A percentile compares a stretch with the other conserved stretches of the same genome.
These are phyloP conservation scores for Plectrocnemia conspersa DNA, from an alignment of 1,140 invertebrate genomes.

Conservation along the genomic window DNA sequence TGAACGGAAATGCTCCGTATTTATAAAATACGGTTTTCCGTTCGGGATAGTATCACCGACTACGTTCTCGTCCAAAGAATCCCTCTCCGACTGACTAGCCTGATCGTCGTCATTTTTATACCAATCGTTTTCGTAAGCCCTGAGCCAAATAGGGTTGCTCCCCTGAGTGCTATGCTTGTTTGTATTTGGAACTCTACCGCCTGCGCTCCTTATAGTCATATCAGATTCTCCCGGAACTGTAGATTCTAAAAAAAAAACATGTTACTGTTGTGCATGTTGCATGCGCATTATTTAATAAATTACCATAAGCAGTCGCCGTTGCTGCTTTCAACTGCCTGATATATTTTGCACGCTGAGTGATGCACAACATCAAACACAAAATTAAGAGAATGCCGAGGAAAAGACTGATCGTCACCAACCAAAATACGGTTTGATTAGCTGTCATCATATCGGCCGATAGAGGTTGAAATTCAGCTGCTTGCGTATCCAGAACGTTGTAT, in stretches of 20 bases:
- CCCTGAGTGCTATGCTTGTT: constrained; percentile 92
- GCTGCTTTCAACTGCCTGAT: constrained; percentile 86
- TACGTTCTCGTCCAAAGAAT: constrained; percentile 85
- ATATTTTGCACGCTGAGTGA: constrained; percentile 79
- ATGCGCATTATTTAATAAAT: constrained; percentile 35
- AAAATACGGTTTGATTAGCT: constrained; percentile 63
- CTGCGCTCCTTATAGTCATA: constrained; percentile 62
- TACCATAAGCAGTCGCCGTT: constrained; percentile 87
- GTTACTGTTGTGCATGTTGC: constrained; percentile 27
- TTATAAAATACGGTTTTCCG: constrained; percentile 54
- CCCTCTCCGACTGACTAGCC: constrained; percentile 63
- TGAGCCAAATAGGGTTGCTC: constrained; percentile 93
- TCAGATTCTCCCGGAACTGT: constrained; percentile 62
- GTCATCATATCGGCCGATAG: constrained; percentile 50
- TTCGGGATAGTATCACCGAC: constrained; percentile 59
- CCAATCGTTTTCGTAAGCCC: constrained; percentile 92
- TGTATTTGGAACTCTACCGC: constrained; percentile 82
- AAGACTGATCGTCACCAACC: constrained; percentile 74
- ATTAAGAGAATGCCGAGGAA: constrained; percentile 74
- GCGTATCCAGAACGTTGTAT: constrained; percentile 84
- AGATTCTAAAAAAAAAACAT: constrained; percentile 42
- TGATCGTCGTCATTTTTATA: constrained; percentile 82
- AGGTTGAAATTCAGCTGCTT: constrained; percentile 66
- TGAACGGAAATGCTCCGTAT: constrained; percentile 49
- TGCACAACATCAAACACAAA: constrained; percentile 71